Conservation (phyloP, 2,888 invertebrate genomes). For the Julus scandinavius region DNA sequence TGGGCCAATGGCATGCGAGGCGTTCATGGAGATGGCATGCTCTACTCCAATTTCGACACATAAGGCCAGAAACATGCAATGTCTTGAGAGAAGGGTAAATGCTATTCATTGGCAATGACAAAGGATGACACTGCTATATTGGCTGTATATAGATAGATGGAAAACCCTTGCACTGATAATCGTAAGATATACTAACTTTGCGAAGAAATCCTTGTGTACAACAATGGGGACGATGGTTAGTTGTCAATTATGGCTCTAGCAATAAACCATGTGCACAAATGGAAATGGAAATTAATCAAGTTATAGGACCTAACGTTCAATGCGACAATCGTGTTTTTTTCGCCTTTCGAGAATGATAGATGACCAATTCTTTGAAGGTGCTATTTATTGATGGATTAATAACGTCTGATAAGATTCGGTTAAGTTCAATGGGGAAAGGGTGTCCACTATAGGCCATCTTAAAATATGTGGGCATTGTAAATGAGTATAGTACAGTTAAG, state of each 20-base stretch:
- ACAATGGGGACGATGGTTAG: too few relatives aligned
- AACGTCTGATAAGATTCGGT: not conserved
- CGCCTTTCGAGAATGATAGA: not conserved
- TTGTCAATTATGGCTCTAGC: too few relatives aligned
- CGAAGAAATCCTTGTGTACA: too few relatives aligned
- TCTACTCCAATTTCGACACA: too few relatives aligned
- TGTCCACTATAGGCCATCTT: too few relatives aligned
- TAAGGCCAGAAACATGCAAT: not conserved
- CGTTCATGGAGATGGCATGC: not conserved
- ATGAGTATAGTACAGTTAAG: too few relatives aligned
- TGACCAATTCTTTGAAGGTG: not conserved
- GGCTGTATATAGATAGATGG: too few relatives aligned
- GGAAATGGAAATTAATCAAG: constrained; percentile 12
- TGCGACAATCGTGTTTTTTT: not conserved
- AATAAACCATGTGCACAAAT: not conserved
- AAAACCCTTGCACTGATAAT: not conserved
- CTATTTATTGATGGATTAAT: not conserved
- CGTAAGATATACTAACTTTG: not conserved
- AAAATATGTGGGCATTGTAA: too few relatives aligned
- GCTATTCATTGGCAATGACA: not conserved
- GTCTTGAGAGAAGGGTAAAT: not conserved
- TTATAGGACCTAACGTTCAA: not conserved
- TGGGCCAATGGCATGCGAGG: not conserved
- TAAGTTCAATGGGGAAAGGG: not conserved
- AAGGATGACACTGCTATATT: too few relatives aligned